These are phyloP conservation scores for Brachionus rotundiformis DNA, from an alignment of 1,140 invertebrate species.

Conservation along the genomic window DNA sequence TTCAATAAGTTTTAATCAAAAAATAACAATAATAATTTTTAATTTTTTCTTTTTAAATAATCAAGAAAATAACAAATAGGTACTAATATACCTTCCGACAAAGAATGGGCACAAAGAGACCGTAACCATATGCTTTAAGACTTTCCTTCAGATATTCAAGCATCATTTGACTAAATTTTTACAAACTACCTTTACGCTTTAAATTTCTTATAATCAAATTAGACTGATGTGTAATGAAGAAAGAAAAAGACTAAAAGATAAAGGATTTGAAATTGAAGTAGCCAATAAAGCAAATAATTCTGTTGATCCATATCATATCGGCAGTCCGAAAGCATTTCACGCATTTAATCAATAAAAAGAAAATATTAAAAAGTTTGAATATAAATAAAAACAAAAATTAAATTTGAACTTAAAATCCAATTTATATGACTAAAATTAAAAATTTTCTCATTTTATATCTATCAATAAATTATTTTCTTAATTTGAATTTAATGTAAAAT, in stretches of 20 bases:
- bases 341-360: neutral
- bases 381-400: constrained; percentile 16
- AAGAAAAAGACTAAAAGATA: neutral
- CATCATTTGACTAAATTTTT: neutral
- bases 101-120: neutral
- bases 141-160: neutral
- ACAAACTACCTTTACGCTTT: neutral
- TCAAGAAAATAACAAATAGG: no score
- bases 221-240: neutral
- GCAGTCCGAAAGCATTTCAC: neutral
- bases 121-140: neutral
- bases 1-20: no score
- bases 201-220: neutral
- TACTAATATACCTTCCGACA: neutral
- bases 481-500: neutral
- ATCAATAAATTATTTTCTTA: constrained; percentile 51
- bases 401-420: neutral
- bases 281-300: neutral
- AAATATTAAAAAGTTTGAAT: neutral
- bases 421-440: constrained; percentile 58
- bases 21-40: no score
- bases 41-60: no score
- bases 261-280: neutral
- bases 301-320: neutral
- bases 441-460: constrained; percentile 56